Evolutionary conservation across 2,113 vertebrate genomes (phyloP).

Genomic region (Ellobius talpinus): DNA sequence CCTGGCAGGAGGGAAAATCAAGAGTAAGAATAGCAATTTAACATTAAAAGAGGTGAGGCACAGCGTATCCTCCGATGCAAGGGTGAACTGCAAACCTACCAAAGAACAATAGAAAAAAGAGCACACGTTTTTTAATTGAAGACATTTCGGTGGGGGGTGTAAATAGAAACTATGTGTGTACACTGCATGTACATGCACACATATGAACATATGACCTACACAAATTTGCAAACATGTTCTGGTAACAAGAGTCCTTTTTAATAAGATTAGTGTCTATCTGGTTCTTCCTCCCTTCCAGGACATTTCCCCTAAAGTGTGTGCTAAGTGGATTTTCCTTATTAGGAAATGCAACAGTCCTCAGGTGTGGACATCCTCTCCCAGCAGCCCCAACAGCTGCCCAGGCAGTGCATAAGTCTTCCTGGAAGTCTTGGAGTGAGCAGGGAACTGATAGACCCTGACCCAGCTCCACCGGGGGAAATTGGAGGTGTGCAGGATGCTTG

Average conservation of each 20-base stretch:
- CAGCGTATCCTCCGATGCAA: accelerated
- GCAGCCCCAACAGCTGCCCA: constrained; percentile 57
- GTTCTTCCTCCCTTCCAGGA: constrained; percentile 63
- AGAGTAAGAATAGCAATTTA: constrained; percentile 44
- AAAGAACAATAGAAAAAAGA: background rate
- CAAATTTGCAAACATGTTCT: constrained; percentile 66
- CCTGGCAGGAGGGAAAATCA: constrained; percentile 86
- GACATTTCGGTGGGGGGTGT: constrained; percentile 27
- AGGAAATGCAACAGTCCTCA: background rate
- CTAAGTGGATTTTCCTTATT: constrained; percentile 72
- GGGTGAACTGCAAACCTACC: background rate
- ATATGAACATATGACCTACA: accelerated
- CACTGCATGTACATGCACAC: background rate
- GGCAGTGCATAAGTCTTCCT: constrained; percentile 47
- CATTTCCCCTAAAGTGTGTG: constrained; percentile 47
- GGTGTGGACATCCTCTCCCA: constrained; percentile 8
- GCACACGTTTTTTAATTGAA: background rate
- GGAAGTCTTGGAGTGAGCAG: constrained; percentile 51
- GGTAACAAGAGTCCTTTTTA: constrained; percentile 58
- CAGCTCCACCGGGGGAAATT: background rate
- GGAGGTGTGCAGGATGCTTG: background rate
- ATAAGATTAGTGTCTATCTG: constrained; percentile 79
- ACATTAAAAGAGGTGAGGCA: background rate
- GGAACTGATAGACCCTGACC: constrained; percentile 49
- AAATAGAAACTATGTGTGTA: background rate